phyloP scores from a whole-genome alignment of 2,797 vertebrate genomes.

The Antennarius maculatus region DNA sequence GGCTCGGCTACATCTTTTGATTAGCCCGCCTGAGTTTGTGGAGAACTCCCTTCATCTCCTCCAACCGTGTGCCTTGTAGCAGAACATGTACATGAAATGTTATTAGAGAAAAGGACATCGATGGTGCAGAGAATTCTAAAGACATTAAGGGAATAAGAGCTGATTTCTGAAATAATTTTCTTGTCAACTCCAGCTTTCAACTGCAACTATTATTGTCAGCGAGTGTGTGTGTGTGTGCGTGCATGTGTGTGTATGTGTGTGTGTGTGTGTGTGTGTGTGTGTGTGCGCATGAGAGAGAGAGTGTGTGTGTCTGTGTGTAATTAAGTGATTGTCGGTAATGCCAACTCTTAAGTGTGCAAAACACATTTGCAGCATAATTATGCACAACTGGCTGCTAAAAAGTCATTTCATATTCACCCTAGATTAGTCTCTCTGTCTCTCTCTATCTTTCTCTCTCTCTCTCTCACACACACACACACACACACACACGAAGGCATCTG shows the following conservation, averaged over 20 bases:
- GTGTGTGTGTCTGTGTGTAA: constrained; percentile 10
- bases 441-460: background rate
- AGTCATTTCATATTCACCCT: constrained; percentile 57
- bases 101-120: constrained; percentile 26
- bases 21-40: constrained; percentile 45
- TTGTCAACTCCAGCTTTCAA: constrained; percentile 40
- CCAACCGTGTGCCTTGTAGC: constrained; percentile 17
- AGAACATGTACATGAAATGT: constrained; percentile 43
- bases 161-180: constrained; percentile 39
- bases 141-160: constrained; percentile 24
- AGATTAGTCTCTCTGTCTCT: constrained; percentile 3
- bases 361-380: constrained; percentile 68
- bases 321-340: constrained; percentile 45
- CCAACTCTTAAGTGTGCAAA: constrained; percentile 59
- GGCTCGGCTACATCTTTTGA: constrained; percentile 61
- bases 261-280: constrained; percentile 15
- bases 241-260: background rate
- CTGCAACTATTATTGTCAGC: constrained; percentile 44
- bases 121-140: constrained; percentile 20
- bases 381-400: constrained; percentile 61
- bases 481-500: constrained; percentile 20
- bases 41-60: constrained; percentile 33
- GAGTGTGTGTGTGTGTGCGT: constrained; percentile 18
- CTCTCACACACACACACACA: constrained; percentile 14
- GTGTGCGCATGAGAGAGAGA: background rate